Evolutionary conservation across 2,113 vertebrate genomes (phyloP).

Genomic region (Neopipo cinnamomea): DNA sequence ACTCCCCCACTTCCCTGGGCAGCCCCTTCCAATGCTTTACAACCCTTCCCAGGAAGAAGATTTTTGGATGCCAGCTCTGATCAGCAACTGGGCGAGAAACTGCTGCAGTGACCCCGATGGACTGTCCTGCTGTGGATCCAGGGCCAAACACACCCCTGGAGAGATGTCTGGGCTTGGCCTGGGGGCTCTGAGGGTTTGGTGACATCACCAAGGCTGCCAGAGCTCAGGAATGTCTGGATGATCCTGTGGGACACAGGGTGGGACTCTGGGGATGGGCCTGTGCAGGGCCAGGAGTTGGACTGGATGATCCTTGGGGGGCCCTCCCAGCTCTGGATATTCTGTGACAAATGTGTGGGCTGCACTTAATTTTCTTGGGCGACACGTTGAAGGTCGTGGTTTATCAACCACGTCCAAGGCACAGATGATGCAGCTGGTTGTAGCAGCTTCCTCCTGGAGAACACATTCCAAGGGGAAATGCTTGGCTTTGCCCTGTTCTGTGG

Average conservation of each 20-base stretch:
- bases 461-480: not conserved
- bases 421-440: not conserved
- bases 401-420: not conserved
- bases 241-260: too few relatives aligned
- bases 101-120: fast-evolving
- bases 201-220: too few relatives aligned
- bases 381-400: not conserved
- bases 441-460: not conserved
- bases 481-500: not conserved
- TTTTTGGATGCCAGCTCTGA: not conserved
- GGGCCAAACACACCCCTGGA: fast-evolving
- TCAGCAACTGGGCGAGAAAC: fast-evolving
- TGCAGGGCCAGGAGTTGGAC: too few relatives aligned
- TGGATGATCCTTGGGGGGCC: not conserved
- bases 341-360: not conserved
- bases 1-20: not conserved
- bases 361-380: not conserved
- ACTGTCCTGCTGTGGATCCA: fast-evolving
- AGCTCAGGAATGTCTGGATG: too few relatives aligned
- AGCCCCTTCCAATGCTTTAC: not conserved
- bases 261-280: not conserved
- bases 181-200: not conserved
- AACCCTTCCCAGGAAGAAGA: not conserved
- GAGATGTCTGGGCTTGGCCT: not conserved
- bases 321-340: not conserved